Percentiles rank a stretch among this genome's conserved stretches.
phyloP scores from a whole-genome alignment of 2,113 vertebrate species.

The Apodemus sylvaticus region DNA sequence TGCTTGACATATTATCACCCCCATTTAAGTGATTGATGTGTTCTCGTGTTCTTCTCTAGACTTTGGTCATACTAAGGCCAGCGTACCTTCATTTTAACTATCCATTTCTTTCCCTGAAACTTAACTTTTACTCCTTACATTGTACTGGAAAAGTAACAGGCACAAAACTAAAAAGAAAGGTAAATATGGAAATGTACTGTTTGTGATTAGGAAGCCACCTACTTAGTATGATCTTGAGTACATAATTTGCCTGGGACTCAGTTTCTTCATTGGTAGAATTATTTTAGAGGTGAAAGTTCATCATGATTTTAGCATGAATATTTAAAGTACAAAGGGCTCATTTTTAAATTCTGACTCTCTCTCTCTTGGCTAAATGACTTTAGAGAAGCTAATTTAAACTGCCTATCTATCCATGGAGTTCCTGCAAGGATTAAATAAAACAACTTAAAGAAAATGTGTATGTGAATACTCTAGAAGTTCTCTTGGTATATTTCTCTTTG shows the following conservation, averaged over 20 bases:
- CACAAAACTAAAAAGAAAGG: not conserved
- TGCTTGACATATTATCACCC: not conserved
- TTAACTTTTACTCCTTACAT: not conserved
- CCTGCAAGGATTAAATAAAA: not conserved
- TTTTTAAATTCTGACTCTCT: not conserved
- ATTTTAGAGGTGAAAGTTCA: not conserved
- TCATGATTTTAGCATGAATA: not conserved
- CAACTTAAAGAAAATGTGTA: not conserved
- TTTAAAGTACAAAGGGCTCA: not conserved
- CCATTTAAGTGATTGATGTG: not conserved
- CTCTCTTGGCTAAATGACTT: not conserved
- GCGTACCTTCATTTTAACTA: not conserved
- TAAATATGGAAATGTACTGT: not conserved
- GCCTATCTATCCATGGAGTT: not conserved
- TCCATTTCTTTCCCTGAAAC: not conserved
- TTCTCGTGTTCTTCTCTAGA: not conserved
- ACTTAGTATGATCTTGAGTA: not conserved
- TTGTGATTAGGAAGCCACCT: not conserved
- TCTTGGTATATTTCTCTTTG: not conserved
- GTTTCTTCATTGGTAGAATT: constrained; percentile 24
- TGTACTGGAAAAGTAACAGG: not conserved
- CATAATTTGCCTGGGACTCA: not conserved
- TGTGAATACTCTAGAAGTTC: not conserved
- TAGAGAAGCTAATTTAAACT: not conserved
- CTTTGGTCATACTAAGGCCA: not conserved